A percentile compares a stretch with the other conserved stretches of the same genome.
Conservation (phyloP, 2,888 invertebrate genomes). For the Ecdyonurus torrentis region DNA sequence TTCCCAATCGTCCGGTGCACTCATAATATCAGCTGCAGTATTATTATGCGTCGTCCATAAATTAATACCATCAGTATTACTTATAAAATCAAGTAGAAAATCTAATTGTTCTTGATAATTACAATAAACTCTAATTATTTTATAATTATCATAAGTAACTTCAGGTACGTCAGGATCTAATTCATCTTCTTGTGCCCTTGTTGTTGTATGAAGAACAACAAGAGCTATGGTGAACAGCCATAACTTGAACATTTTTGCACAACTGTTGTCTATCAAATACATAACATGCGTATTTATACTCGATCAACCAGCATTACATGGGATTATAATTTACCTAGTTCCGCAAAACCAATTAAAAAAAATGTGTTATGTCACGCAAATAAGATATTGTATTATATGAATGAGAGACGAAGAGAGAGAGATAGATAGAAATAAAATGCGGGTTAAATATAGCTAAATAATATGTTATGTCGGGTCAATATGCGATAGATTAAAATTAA, state of each 20-base stretch:
- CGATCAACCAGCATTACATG: neutral
- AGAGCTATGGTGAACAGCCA: neutral
- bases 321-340: neutral
- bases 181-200: too few species aligned
- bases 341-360: neutral
- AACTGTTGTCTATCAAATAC: neutral
- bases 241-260: neutral
- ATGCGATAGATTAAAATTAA: neutral
- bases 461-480: neutral
- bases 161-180: neutral
- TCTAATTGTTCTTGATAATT: neutral
- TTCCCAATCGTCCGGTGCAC: conserved; percentile 44
- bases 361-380: too few species aligned
- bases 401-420: too few species aligned
- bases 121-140: conserved; percentile 1
- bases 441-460: too few species aligned
- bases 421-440: too few species aligned
- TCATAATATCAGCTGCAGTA: conserved; percentile 39
- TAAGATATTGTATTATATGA: too few species aligned
- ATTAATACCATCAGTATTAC: neutral
- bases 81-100: neutral
- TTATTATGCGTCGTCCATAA: conserved; percentile 2
- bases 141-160: conserved; percentile 5
- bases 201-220: too few species aligned
- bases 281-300: neutral